phyloP scores from a whole-genome alignment of 35 echinoderm and acorn worm genomes.

The Patiria miniata region DNA sequence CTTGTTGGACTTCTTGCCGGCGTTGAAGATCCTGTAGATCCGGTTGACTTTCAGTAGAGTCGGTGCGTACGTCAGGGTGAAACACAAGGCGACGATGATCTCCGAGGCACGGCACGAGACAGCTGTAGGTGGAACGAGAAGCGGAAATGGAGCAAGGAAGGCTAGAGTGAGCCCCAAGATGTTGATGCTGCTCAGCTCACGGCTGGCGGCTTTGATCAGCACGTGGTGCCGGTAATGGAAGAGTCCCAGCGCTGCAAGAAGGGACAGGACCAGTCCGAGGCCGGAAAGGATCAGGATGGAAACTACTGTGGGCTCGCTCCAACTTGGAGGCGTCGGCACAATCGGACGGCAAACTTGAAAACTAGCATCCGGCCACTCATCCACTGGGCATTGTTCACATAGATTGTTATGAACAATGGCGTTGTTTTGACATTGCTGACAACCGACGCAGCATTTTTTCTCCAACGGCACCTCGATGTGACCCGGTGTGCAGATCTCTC shows the following conservation, averaged over 20 bases:
- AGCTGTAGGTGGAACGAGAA: neutral
- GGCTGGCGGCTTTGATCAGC: conserved; percentile 42
- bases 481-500: conserved; percentile 21
- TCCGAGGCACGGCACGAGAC: neutral
- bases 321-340: neutral
- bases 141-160: neutral
- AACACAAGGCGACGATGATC: neutral
- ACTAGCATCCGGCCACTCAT: conserved; percentile 16
- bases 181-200: conserved; percentile 40
- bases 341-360: neutral
- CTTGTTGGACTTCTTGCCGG: conserved; percentile 34
- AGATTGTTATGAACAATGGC: neutral
- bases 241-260: neutral
- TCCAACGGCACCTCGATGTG: neutral
- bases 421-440: conserved; percentile 3
- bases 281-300: neutral
- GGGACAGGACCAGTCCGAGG: conserved; percentile 9
- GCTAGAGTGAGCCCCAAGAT: conserved; percentile 21
- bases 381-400: neutral
- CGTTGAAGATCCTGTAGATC: conserved; percentile 43
- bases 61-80: conserved; percentile 27
- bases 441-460: conserved; percentile 36
- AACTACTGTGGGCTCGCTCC: neutral
- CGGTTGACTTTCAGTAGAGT: conserved; percentile 41
- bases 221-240: neutral